Conservation (phyloP, 2,797 vertebrate species). For the Psittacula derbiana region DNA sequence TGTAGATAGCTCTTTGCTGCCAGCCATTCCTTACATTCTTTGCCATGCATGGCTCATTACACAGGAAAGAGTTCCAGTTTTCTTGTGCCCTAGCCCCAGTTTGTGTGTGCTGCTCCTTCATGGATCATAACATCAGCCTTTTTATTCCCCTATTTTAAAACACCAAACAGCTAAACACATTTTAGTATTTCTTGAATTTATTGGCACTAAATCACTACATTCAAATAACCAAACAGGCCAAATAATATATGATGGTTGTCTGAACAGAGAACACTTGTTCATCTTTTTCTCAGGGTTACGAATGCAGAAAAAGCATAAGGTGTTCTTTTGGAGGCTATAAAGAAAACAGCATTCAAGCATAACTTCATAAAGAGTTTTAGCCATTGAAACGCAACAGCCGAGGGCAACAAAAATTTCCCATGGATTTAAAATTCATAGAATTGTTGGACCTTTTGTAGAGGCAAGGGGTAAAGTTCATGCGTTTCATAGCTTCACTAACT, state of each 20-base stretch:
- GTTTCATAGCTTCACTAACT: slow-evolving; percentile 56
- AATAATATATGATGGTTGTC: background rate
- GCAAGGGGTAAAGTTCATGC: slow-evolving; percentile 59
- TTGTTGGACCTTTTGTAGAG: slow-evolving; percentile 64
- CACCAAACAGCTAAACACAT: background rate
- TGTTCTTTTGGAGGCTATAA: slow-evolving; percentile 44
- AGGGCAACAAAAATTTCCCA: slow-evolving; percentile 68
- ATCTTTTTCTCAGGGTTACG: background rate
- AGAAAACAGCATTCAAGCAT: slow-evolving; percentile 42
- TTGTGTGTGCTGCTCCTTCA: background rate
- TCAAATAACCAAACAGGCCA: background rate
- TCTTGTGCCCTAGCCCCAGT: background rate
- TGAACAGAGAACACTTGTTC: slow-evolving; percentile 15
- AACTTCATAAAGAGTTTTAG: slow-evolving; percentile 64
- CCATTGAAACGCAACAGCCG: slow-evolving; percentile 50
- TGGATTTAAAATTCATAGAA: slow-evolving; percentile 67
- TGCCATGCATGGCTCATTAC: slow-evolving; percentile 4
- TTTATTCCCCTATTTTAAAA: slow-evolving; percentile 19
- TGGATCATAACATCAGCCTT: background rate
- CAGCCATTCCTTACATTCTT: background rate
- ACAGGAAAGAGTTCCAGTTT: background rate
- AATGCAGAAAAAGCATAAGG: slow-evolving; percentile 54
- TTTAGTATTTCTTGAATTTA: slow-evolving; percentile 26
- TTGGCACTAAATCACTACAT: slow-evolving; percentile 30
- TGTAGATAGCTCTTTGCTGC: background rate